Base-by-base conservation (phyloP, 1,140 invertebrate species). In the Pogonomyrmex californicus region DNA sequence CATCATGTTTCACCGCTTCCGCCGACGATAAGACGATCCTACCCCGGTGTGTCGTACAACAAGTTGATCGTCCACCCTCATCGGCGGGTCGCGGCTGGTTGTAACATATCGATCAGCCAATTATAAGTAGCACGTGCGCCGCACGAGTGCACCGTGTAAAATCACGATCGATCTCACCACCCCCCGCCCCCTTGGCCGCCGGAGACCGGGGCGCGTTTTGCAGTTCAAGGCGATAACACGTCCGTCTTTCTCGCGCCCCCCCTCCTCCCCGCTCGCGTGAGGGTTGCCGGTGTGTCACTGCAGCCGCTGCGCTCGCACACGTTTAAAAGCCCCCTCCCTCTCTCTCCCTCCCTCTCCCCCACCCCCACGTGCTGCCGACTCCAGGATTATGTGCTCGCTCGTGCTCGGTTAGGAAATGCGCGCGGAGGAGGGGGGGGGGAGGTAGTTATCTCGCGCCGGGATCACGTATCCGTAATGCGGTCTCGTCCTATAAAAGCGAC, bases 141-240 rank as follows among this genome's bases (percentile, higher is more conserved):
- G 73, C 38, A 75, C 71, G 68, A 49, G 30, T 38, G 38, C 54
- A 63, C 58, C 12, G 12, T 79, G 63, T 79, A 73, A 75, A 87
- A 85, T 90, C 38, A 41, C 75, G 54, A 87, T 90, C 88, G 88
- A 90, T 87, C 58, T 14, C 12, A 7, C 23, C n/a, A 0, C 23
- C 23, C 23, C 23, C 23, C 23, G 23, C 23, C 23, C 23, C 23
- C 23, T 0, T 0, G 23, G 23, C 23, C 23, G 23, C 23, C 23
- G 23, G 41, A 23, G 17, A 56, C 47, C 36, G 33, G 30, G 23
- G 38, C 12, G 86, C 83, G 63, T 89, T 87, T 89, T 83, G 44
- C 88, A 89, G 88, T 90, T 87, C 88, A 89, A 90, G 88, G 73
- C 78, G 66, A 79, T 71, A 44, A 78, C 51, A 51, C n/a, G 51